Base-by-base conservation (phyloP, 2,888 invertebrate genomes). In the Eudiplozoon nipponicum region DNA sequence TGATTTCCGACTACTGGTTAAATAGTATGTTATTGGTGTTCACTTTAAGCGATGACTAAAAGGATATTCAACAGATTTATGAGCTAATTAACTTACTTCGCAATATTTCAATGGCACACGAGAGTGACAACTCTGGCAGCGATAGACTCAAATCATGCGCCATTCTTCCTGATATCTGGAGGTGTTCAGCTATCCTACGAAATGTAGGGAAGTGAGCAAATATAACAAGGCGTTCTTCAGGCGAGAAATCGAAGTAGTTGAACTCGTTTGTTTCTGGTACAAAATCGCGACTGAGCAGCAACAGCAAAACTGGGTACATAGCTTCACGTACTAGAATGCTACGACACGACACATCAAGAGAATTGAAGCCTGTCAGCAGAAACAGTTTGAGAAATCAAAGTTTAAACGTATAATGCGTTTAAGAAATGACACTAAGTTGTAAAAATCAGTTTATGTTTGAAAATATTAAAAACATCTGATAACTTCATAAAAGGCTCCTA, bases 171-270 rank as follows among this genome's bases (percentile, higher is more conserved):
- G 40, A 40, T 17, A 39, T 36, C 7, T 22, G 17, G 4, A 40
- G 38, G 28, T 40, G 40, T 13, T 40, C 22, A 13, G 36, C 22
- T 11, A 40, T 38, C 23, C 13, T 18, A 15, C 15, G 18, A 28
- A 40, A 40, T n/a, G 22, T 38, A 3, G 21, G 15, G 21, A 40
- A 40, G 9, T 38, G 20, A 5, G 17, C 2, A 4, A 40, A 36
- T 23, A 40, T 40, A 3, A 39, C 23, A n/a, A 38, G 19, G 15
- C 21, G n/a, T 28, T 40, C 40, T 15, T 38, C 13, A 17, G 23
- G 22, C 3, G 40, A 22, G 37, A 40, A 40, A 21, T 40, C 28
- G 38, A 40, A 40, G 37, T 40, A 40, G 17, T 40, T 40, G 38
- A 39, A 40, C 28, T 40, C 40, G 11, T 38, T 15, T 11, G 40